These are phyloP conservation scores for Callorhinus ursinus DNA, from an alignment of 2,113 vertebrate species.

Conservation along the genomic window DNA sequence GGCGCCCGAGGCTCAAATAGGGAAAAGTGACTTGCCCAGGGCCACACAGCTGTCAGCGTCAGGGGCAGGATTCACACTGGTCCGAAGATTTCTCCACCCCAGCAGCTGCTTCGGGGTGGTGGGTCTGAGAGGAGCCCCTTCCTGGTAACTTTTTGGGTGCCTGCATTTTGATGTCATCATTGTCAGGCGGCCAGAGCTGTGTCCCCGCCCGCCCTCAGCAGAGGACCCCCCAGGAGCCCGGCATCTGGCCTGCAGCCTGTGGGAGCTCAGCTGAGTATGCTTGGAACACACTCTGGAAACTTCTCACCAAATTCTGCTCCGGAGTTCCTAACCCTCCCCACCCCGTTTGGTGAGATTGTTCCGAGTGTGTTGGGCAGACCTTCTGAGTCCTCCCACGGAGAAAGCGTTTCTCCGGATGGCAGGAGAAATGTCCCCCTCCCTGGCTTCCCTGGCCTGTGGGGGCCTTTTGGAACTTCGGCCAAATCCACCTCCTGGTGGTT, in stretches of 20 bases:
- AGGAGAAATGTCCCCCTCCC: accelerated
- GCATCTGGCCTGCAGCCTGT: constrained; percentile 3
- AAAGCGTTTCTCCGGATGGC: neutral
- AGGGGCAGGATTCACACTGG: accelerated
- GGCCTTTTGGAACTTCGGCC: neutral
- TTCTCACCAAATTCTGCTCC: neutral
- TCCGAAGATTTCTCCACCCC: too few relatives aligned
- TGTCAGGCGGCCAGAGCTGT: neutral
- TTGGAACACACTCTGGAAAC: constrained; percentile 54
- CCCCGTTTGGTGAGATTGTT: neutral
- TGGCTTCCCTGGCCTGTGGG: neutral
- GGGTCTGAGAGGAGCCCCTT: neutral
- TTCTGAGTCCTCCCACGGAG: neutral
- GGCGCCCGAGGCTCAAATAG: neutral
- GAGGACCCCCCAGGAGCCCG: neutral
- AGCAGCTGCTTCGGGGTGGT: accelerated
- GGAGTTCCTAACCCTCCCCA: neutral
- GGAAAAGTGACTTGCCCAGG: neutral
- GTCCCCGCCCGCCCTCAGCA: neutral
- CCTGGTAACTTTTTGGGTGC: neutral
- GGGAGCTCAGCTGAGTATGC: neutral
- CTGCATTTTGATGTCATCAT: neutral
- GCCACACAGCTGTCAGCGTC: neutral
- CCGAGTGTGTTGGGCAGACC: neutral
- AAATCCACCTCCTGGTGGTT: neutral